These are phyloP conservation scores for Disparrhopalites patrizii DNA, from an alignment of 2,888 invertebrate species.

Conservation along the genomic window DNA sequence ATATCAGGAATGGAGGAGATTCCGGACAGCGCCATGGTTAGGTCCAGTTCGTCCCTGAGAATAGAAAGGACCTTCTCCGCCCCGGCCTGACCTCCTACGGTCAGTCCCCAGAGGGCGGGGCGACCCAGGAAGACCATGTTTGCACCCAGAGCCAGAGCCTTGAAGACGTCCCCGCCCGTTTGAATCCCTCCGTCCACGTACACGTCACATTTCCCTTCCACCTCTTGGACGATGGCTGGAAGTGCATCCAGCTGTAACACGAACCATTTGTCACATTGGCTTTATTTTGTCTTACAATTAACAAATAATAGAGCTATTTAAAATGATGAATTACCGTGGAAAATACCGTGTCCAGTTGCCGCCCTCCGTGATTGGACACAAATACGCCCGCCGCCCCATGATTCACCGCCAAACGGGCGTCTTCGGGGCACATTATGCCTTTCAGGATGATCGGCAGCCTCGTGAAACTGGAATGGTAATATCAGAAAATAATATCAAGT, in stretches of 20 bases:
- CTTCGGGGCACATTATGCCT: constrained; percentile 80
- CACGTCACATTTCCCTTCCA: constrained; percentile 67
- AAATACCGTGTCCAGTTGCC: constrained; percentile 81
- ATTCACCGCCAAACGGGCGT: constrained; percentile 70
- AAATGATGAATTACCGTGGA: constrained; percentile 61
- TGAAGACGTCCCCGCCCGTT: constrained; percentile 84
- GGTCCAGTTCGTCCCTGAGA: constrained; percentile 69
- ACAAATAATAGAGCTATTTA: background rate
- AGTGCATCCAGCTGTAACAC: constrained; percentile 69
- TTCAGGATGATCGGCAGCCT: constrained; percentile 77
- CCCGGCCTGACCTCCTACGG: constrained; percentile 71
- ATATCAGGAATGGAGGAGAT: background rate
- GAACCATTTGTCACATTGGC: constrained; percentile 34
- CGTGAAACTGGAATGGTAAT: constrained; percentile 57
- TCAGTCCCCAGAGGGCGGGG: constrained; percentile 57
- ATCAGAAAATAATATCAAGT: background rate
- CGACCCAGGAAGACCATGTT: constrained; percentile 75
- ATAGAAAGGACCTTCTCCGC: constrained; percentile 69
- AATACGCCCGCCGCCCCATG: constrained; percentile 73
- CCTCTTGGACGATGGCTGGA: constrained; percentile 69
- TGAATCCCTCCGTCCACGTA: constrained; percentile 84
- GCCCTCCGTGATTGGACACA: constrained; percentile 91
- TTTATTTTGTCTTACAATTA: background rate
- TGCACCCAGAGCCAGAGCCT: constrained; percentile 86
- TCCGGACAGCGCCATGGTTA: constrained; percentile 70